Percentiles rank a stretch among this genome's conserved stretches.
Conservation (phyloP, 2,113 vertebrate species). For the Dicerorhinus sumatrensis region DNA sequence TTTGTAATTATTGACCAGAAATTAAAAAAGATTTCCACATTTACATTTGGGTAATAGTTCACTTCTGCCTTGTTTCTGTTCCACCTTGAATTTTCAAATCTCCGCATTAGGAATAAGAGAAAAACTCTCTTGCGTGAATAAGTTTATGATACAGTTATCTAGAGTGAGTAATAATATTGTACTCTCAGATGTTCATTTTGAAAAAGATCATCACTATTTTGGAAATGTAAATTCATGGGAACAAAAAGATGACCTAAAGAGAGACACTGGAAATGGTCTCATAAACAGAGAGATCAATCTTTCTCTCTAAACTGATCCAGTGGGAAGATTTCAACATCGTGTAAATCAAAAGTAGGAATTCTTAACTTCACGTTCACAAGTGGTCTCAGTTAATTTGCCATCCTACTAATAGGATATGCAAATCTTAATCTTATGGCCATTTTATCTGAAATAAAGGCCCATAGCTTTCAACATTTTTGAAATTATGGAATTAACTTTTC, state of each 20-base stretch:
- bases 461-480: background rate
- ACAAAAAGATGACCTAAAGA: background rate
- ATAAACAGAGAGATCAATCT: background rate
- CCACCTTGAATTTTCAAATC: background rate
- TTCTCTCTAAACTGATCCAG: background rate
- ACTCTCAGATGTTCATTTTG: background rate
- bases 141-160: background rate
- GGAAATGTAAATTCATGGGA: background rate
- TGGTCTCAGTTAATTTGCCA: background rate
- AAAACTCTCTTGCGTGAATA: background rate
- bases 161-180: background rate
- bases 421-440: background rate
- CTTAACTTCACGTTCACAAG: background rate
- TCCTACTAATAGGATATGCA: background rate
- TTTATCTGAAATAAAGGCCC: background rate
- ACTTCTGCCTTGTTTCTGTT: background rate
- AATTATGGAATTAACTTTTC: background rate
- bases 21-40: background rate
- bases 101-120: background rate
- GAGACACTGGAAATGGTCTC: background rate
- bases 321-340: background rate
- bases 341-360: background rate
- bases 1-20: background rate
- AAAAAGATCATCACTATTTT: background rate
- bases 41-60: background rate